Evolutionary conservation across 2,113 vertebrate genomes (phyloP).

Genomic region (Cheirogaleus medius): DNA sequence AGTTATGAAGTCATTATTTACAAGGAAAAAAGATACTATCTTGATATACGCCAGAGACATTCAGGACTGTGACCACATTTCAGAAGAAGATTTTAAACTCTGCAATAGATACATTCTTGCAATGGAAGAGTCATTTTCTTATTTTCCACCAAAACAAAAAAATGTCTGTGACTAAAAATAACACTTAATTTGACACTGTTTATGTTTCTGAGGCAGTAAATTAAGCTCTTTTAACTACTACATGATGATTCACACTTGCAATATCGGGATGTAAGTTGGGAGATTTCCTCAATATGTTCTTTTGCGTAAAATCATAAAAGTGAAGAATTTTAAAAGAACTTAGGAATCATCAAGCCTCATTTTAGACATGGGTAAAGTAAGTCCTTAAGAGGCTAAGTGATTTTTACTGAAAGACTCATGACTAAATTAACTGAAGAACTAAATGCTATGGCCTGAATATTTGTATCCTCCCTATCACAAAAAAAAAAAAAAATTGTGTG

Average conservation of each 20-base stretch:
- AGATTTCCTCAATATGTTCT: not conserved
- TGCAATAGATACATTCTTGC: not conserved
- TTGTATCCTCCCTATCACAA: not conserved
- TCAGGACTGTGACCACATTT: not conserved
- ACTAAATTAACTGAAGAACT: not conserved
- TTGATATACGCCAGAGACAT: not conserved
- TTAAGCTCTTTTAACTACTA: not conserved
- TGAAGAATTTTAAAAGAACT: not conserved
- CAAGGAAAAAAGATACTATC: not conserved
- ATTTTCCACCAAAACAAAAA: not conserved
- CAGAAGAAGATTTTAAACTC: not conserved
- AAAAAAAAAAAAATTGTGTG: not conserved
- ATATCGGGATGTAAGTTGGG: not conserved
- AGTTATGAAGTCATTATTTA: not conserved
- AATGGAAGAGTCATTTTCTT: not conserved
- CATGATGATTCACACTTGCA: not conserved
- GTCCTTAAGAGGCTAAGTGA: not conserved
- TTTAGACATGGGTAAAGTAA: not conserved
- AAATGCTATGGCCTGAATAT: not conserved
- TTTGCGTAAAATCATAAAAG: not conserved
- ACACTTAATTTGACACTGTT: not conserved
- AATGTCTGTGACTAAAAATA: slow-evolving; percentile 44
- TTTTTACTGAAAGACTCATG: not conserved
- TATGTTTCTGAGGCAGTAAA: not conserved
- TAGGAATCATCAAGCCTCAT: not conserved